phyloP scores from a whole-genome alignment of 2,888 invertebrate species.

The Troides helena region DNA sequence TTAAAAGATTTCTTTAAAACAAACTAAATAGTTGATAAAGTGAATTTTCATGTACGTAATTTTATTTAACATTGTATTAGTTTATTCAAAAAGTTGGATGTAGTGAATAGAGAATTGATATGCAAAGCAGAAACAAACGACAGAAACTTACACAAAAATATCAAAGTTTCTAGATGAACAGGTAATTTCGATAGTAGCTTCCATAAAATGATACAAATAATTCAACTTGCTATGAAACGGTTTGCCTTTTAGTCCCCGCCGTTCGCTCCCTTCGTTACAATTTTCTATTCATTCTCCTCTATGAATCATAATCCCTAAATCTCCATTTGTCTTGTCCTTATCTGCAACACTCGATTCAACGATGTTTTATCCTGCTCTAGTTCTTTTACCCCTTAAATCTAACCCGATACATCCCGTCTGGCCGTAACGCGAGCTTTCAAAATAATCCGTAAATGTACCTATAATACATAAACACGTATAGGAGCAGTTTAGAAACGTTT shows the following conservation, averaged over 20 bases:
- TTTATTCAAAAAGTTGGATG: conserved; percentile 6
- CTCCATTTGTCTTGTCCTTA: conserved; percentile 60
- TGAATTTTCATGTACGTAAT: conserved; percentile 2
- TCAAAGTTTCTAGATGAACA: not conserved
- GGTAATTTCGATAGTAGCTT: not conserved
- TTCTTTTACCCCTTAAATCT: conserved; percentile 79
- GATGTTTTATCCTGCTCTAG: conserved; percentile 57
- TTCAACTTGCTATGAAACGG: conserved; percentile 46
- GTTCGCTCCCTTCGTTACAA: conserved; percentile 73
- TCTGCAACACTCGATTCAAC: conserved; percentile 47
- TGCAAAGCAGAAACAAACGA: not conserved
- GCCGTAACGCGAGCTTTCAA: conserved; percentile 56
- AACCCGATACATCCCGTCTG: conserved; percentile 77
- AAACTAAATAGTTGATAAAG: conserved; percentile 20
- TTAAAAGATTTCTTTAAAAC: conserved; percentile 21
- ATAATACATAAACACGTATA: not conserved
- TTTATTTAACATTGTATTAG: conserved; percentile 9
- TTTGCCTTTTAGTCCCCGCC: conserved; percentile 51
- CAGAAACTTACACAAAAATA: not conserved
- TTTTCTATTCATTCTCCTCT: conserved; percentile 77
- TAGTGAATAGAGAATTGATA: not conserved
- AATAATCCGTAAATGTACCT: conserved; percentile 38
- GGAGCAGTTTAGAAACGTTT: conserved; percentile 21
- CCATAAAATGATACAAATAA: conserved; percentile 38
- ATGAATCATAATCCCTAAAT: conserved; percentile 80